Base-by-base conservation (phyloP, 1,140 invertebrate genomes). In the Apocrypta bakeri region DNA sequence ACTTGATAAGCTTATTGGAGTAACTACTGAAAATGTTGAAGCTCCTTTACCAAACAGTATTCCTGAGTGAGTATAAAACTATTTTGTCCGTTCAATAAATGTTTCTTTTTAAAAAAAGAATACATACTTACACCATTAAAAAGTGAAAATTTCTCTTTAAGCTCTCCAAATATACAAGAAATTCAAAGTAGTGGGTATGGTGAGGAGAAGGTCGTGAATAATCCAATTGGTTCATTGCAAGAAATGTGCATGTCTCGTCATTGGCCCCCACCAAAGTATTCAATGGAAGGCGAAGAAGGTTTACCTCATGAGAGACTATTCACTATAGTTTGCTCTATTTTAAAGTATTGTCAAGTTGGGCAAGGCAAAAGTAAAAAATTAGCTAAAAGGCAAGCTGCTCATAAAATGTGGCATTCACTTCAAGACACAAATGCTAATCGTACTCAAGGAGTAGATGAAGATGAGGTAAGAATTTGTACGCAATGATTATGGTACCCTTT, bases 171-270 rank as follows among this genome's bases (percentile, higher is more conserved):
- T 88, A 76, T 89, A 11, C 90, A 88, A 90, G 90, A 92, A 63
- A 81, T 90, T 40, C 86, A 90, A 82, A 87, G 85, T n/a, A n/a
- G n/a, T 31, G 84, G 84, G 29, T 90, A 90, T 73, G 89, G 94
- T 81, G 95, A 96, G 85, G 95, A 96, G 85, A 95, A 95, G 86
- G 92, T 94, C 83, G 93, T 95, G 87, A 95, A 95, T n/a, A 99
- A 99, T 91, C 98, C 98, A 21, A 98, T 99, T 85, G 98, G 98
- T 31, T 96, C 96, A 91, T 92, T 99, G 14, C 98, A 99, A 92
- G 98, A 99, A 92, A 94, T 99, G 90, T 99, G 98, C 87, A 99
- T 99, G 96, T 97, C 97, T 80, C 95, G 96, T 78, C 96, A 97
- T 81, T 98, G 97, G 96, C 97, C 97, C 71, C 98, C 98, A 61